Conservation (phyloP, 2,888 invertebrate genomes). For the Sinodicranocentrus sp. region DNA sequence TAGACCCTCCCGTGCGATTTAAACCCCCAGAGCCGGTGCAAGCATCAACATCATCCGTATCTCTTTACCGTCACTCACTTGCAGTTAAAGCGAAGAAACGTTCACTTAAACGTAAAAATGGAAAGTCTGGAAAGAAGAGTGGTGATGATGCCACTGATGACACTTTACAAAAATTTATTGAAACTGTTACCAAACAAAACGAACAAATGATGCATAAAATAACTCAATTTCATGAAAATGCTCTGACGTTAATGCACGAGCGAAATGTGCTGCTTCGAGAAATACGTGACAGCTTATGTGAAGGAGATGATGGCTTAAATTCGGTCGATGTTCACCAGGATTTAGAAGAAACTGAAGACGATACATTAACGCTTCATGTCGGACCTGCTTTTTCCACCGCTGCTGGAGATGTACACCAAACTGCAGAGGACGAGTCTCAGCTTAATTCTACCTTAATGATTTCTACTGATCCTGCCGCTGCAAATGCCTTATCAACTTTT, state of each 20-base stretch:
- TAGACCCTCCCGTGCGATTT: not conserved
- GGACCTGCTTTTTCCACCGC: conserved; percentile 47
- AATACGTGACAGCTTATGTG: conserved; percentile 40
- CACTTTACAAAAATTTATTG: conserved; percentile 50
- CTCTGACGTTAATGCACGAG: conserved; percentile 56
- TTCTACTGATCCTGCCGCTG: not conserved
- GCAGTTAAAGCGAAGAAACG: too few species aligned
- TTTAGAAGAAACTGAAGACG: not conserved
- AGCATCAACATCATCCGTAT: too few species aligned
- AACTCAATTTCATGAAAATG: conserved; percentile 57
- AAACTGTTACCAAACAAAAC: conserved; percentile 56
- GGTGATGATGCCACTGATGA: conserved; percentile 33
- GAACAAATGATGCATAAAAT: conserved; percentile 59
- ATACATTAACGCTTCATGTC: conserved; percentile 40
- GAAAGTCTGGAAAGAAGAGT: too few species aligned
- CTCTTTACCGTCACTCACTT: too few species aligned
- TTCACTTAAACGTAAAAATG: too few species aligned
- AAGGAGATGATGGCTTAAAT: not conserved
- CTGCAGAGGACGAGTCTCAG: conserved; percentile 10
- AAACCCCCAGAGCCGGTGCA: too few species aligned
- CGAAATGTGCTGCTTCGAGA: conserved; percentile 58
- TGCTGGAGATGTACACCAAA: not conserved
- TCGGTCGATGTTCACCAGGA: not conserved
- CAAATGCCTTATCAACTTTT: conserved; percentile 20
- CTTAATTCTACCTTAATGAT: conserved; percentile 41